Evolutionary conservation across 2,888 invertebrate genomes (phyloP), one percentile per base, ranked within the genome.

Genomic region (Lepidocyrtinus sp.): DNA sequence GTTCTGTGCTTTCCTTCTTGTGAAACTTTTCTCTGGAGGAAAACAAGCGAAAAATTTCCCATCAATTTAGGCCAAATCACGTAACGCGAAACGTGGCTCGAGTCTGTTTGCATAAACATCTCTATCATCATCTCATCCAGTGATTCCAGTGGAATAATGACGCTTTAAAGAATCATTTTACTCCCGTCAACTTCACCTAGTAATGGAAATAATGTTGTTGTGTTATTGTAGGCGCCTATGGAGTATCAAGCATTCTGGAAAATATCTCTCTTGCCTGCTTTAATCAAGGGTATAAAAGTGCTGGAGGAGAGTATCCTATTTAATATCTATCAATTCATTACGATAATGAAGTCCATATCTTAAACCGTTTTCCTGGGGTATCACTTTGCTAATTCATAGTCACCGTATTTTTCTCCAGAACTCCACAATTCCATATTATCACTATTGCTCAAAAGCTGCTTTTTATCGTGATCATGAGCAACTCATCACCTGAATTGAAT

Each of bases 261-360:
- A n/a, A n/a, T n/a, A n/a, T n/a, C n/a, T n/a, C n/a, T n/a, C n/a
- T n/a, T n/a, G n/a, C n/a, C n/a, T n/a, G n/a, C 36, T 36, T 12
- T 36, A 36, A 36, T 36, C 36, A n/a, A n/a, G n/a, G n/a, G n/a
- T n/a, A n/a, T n/a, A n/a, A n/a, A n/a, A n/a, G n/a, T n/a, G n/a
- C n/a, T n/a, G n/a, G n/a, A n/a, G 36, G 36, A 36, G 36, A 36
- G 36, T 36, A 36, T 12, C 5, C 36, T 59, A 21, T 59, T 59
- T 59, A 59, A 9, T 59, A 59, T 59, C 59, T 22, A 59, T 59
- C 59, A 59, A 59, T 59, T 59, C 59, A 59, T 59, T 59, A 59
- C 19, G 59, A 1, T 59, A 59, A 59, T 59, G 59, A 22, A 59
- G 9, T 59, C 59, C 59, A 21, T 59, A 59, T 59, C 59, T 59